These are phyloP conservation scores for Fopius arisanus DNA, from an alignment of 1,140 invertebrate species.

Conservation along the genomic window DNA sequence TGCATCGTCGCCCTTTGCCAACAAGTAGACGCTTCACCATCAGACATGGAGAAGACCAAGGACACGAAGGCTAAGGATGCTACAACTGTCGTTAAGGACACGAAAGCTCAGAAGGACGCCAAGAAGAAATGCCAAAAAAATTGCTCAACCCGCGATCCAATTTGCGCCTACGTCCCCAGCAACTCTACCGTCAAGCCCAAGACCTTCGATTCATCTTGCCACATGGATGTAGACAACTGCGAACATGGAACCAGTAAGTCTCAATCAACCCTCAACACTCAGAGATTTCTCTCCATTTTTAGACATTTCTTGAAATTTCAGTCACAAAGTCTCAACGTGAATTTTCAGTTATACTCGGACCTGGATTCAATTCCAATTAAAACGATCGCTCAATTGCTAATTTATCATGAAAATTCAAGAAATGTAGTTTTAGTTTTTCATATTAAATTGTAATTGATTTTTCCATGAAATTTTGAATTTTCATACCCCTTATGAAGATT, in stretches of 20 bases:
- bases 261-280: too few species aligned
- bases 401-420: too few species aligned
- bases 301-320: too few species aligned
- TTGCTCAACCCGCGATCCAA: slow-evolving; percentile 46
- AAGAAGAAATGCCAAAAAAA: slow-evolving; percentile 53
- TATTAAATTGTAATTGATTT: too few species aligned
- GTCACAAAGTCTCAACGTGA: too few species aligned
- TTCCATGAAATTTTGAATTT: too few species aligned
- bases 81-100: slow-evolving; percentile 52
- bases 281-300: too few species aligned
- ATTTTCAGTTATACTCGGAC: too few species aligned
- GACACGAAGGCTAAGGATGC: slow-evolving; percentile 47
- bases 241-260: slow-evolving; percentile 55
- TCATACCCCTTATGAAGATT: too few species aligned
- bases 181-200: slow-evolving; percentile 47
- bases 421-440: too few species aligned
- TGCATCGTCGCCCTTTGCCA: slow-evolving; percentile 46
- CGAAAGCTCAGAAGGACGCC: slow-evolving; percentile 53
- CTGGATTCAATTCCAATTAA: too few species aligned
- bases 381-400: too few species aligned
- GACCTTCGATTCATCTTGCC: slow-evolving; percentile 52
- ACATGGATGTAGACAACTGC: slow-evolving; percentile 53
- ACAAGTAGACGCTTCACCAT: slow-evolving; percentile 33
- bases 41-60: slow-evolving; percentile 41
- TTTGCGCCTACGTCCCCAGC: slow-evolving; percentile 56